Conservation (phyloP, 2,888 invertebrate genomes). For the Chironomus riparius region DNA sequence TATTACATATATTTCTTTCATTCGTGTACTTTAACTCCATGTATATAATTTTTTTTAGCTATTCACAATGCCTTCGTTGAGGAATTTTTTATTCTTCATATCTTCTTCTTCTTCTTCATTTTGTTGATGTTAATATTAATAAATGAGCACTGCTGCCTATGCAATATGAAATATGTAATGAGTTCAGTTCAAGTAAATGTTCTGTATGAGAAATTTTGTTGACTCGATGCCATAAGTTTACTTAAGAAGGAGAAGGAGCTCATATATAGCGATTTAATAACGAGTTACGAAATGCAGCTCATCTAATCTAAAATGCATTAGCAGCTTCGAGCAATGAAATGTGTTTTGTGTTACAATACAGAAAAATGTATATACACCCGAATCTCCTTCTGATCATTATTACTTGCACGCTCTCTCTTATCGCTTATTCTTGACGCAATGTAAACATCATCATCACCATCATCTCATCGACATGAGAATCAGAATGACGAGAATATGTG, state of each 20-base stretch:
- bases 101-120: background rate
- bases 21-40: background rate
- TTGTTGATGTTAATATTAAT: constrained; percentile 12
- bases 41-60: background rate
- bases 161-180: constrained; percentile 7
- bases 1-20: background rate
- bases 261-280: background rate
- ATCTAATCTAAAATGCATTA: constrained; percentile 26
- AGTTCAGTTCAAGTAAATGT: background rate
- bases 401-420: constrained; percentile 19
- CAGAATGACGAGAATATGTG: constrained; percentile 5
- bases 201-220: background rate
- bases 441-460: constrained; percentile 15
- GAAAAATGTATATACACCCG: background rate
- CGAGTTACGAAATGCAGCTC: constrained; percentile 1
- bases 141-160: constrained; percentile 5
- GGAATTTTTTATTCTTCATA: background rate
- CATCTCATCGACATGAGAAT: background rate
- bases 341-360: background rate
- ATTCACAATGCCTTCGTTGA: background rate
- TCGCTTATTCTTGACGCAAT: constrained; percentile 1
- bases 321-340: constrained; percentile 6
- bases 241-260: background rate
- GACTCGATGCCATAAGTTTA: background rate
- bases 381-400: constrained; percentile 16